Percentiles rank a stretch among this genome's conserved stretches.
Conservation (phyloP, 2,113 vertebrate genomes). For the Opisthocomus hoazin region DNA sequence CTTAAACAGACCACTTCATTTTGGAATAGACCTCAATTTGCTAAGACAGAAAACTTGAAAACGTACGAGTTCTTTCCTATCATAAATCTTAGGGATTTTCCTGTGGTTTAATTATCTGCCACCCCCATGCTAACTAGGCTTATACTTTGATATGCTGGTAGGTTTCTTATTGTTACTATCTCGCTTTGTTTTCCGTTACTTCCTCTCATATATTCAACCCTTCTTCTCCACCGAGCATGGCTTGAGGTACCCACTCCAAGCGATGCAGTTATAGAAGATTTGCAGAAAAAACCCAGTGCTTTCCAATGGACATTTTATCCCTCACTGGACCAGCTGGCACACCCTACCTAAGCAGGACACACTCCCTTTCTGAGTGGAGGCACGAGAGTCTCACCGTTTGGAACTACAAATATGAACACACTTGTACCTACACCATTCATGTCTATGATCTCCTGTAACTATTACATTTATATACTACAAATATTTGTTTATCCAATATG, state of each 20-base stretch:
- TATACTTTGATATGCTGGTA: not conserved
- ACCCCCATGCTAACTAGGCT: not conserved
- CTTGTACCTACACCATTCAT: not conserved
- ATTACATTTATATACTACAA: fast-evolving
- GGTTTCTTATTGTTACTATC: not conserved
- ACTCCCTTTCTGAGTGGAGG: not conserved
- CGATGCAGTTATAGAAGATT: not conserved
- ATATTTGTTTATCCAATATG: not conserved
- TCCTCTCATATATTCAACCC: not conserved
- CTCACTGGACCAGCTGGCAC: not conserved
- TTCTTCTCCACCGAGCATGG: not conserved
- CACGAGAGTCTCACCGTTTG: not conserved
- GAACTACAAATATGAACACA: not conserved
- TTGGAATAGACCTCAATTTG: not conserved
- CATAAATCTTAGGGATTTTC: not conserved
- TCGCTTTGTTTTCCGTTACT: not conserved
- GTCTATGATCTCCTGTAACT: not conserved
- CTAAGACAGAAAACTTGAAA: not conserved
- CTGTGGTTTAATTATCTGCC: not conserved
- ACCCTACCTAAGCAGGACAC: not conserved
- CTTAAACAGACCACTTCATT: not conserved
- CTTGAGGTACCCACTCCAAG: not conserved
- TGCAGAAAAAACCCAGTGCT: fast-evolving
- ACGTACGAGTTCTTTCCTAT: not conserved
- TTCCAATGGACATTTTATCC: not conserved